Conservation (phyloP, 2,888 invertebrate genomes). For the Neelides folsomi region DNA sequence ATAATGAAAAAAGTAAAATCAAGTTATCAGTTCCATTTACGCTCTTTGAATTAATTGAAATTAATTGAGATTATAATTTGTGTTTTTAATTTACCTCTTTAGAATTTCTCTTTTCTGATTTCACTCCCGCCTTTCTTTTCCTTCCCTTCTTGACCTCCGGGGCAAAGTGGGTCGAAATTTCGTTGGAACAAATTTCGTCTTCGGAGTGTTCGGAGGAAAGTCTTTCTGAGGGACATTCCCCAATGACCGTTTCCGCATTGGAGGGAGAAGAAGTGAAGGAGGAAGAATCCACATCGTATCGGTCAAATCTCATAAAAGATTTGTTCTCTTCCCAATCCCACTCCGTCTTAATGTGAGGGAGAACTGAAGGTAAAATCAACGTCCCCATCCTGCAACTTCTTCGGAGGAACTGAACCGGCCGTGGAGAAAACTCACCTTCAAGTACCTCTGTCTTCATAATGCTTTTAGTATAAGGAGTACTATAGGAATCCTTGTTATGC, state of each 20-base stretch:
- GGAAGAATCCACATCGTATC: neutral
- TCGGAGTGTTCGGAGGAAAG: neutral
- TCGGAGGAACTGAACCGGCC: conserved; percentile 3
- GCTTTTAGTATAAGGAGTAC: too few relatives aligned
- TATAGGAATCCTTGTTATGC: too few relatives aligned
- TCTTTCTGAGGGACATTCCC: conserved; percentile 5
- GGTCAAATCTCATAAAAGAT: neutral
- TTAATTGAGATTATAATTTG: neutral
- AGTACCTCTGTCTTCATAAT: too few relatives aligned
- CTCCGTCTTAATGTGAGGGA: conserved; percentile 1
- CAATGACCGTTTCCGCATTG: neutral
- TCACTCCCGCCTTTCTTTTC: conserved; percentile 2
- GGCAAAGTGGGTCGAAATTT: neutral
- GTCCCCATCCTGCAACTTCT: too few relatives aligned
- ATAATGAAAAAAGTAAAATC: too few relatives aligned
- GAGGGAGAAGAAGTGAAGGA: neutral
- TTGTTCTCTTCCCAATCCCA: neutral
- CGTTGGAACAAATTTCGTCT: neutral
- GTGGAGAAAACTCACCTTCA: too few relatives aligned
- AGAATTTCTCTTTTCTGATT: conserved; percentile 7
- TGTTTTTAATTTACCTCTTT: conserved; percentile 14
- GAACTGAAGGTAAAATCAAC: too few relatives aligned
- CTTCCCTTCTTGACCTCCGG: neutral
- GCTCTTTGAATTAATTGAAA: too few relatives aligned
- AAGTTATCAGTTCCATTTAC: too few relatives aligned